Percentiles rank a stretch among this genome's conserved stretches.
These are phyloP conservation scores for Argyrosomus japonicus DNA, from an alignment of 2,113 vertebrate genomes.

Conservation along the genomic window DNA sequence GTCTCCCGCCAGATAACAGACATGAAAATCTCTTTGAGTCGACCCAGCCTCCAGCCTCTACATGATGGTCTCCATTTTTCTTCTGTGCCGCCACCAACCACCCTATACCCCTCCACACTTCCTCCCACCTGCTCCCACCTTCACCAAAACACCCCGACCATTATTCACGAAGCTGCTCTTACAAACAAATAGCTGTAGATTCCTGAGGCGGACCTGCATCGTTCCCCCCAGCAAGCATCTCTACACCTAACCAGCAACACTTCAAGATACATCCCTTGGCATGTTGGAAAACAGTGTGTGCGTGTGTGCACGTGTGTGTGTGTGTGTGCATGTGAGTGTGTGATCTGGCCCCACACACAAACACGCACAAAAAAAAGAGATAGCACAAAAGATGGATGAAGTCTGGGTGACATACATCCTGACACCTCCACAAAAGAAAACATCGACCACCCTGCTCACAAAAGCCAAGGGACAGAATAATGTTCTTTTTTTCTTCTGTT, in stretches of 20 bases:
- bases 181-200: conserved; percentile 69
- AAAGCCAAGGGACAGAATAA: conserved; percentile 67
- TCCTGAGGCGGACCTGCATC: conserved; percentile 46
- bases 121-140: conserved; percentile 26
- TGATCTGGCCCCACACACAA: not conserved
- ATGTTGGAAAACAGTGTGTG: conserved; percentile 13
- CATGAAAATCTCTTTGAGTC: conserved; percentile 77
- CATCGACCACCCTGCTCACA: conserved; percentile 66
- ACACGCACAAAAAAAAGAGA: conserved; percentile 25
- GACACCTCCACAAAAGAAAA: conserved; percentile 75
- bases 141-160: conserved; percentile 38
- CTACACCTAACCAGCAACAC: conserved; percentile 34
- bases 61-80: conserved; percentile 70
- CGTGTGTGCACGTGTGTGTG: not conserved
- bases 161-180: conserved; percentile 74
- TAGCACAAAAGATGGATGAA: conserved; percentile 67
- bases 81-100: conserved; percentile 32
- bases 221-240: conserved; percentile 22
- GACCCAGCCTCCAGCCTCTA: conserved; percentile 68
- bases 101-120: conserved; percentile 2
- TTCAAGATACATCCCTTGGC: conserved; percentile 39
- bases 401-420: conserved; percentile 64
- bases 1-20: conserved; percentile 72
- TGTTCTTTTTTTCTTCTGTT: conserved; percentile 36
- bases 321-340: conserved; percentile 2